phyloP scores from a whole-genome alignment of 2,113 vertebrate genomes.

The Coryphaenoides rupestris region DNA sequence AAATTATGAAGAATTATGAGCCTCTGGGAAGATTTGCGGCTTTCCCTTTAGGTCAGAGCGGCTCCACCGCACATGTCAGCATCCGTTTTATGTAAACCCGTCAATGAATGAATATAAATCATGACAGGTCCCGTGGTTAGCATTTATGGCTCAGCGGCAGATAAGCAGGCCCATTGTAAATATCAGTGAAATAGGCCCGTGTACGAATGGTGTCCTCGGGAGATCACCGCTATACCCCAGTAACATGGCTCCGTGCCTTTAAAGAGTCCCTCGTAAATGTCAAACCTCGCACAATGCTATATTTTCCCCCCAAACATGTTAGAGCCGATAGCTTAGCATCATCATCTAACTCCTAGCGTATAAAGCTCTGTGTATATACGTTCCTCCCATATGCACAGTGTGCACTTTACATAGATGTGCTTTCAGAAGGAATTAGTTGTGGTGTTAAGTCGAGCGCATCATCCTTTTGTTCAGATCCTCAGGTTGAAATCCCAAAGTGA shows the following conservation, averaged over 20 bases:
- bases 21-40: conserved; percentile 26
- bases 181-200: neutral
- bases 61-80: conserved; percentile 1
- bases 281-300: too few species aligned
- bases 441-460: neutral
- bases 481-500: too few species aligned
- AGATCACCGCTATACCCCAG: too few species aligned
- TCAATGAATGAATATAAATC: neutral
- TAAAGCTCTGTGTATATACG: neutral
- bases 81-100: conserved; percentile 3
- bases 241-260: too few species aligned
- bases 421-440: neutral
- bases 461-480: too few species aligned
- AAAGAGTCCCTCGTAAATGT: too few species aligned
- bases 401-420: neutral
- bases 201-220: neutral
- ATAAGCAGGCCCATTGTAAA: neutral
- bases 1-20: conserved; percentile 18
- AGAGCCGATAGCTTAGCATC: too few species aligned
- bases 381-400: too few species aligned
- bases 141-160: neutral
- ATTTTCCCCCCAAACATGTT: too few species aligned
- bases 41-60: conserved; percentile 8
- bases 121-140: neutral
- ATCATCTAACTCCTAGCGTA: too few species aligned